Evolutionary conservation across 2,888 invertebrate genomes (phyloP).

Genomic region (Coleophora flavipennella): DNA sequence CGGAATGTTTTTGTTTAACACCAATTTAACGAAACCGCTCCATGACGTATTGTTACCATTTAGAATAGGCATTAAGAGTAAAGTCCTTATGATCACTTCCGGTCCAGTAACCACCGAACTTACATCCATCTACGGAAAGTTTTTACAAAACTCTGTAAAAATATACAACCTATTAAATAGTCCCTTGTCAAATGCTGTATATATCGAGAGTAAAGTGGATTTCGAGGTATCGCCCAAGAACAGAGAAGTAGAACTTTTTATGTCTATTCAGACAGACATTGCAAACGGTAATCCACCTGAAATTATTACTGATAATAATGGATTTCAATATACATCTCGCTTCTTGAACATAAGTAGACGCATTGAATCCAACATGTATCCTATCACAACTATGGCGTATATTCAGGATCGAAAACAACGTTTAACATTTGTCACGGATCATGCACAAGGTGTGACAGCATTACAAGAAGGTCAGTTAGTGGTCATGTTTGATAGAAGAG

Average conservation of each 20-base stretch:
- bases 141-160: constrained; percentile 83
- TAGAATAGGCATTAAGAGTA: constrained; percentile 66
- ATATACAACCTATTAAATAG: constrained; percentile 81
- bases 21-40: constrained; percentile 84
- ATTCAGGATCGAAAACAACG: constrained; percentile 82
- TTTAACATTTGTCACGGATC: constrained; percentile 85
- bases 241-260: constrained; percentile 90
- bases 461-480: constrained; percentile 91
- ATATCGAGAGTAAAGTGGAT: constrained; percentile 85
- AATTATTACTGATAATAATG: constrained; percentile 91
- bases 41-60: constrained; percentile 83
- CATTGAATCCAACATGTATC: constrained; percentile 95
- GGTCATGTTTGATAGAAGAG: constrained; percentile 92
- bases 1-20: constrained; percentile 97
- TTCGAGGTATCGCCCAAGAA: constrained; percentile 88
- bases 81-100: constrained; percentile 82
- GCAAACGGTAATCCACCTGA: constrained; percentile 83
- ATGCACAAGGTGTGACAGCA: constrained; percentile 92
- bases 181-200: constrained; percentile 79
- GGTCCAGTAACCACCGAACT: constrained; percentile 88
- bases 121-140: constrained; percentile 82
- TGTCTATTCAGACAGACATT: constrained; percentile 89
- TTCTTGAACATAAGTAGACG: constrained; percentile 83
- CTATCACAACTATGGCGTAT: constrained; percentile 90
- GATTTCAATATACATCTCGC: constrained; percentile 88